phyloP scores from a whole-genome alignment of 2,888 invertebrate species.

The Tetragonisca angustula region DNA sequence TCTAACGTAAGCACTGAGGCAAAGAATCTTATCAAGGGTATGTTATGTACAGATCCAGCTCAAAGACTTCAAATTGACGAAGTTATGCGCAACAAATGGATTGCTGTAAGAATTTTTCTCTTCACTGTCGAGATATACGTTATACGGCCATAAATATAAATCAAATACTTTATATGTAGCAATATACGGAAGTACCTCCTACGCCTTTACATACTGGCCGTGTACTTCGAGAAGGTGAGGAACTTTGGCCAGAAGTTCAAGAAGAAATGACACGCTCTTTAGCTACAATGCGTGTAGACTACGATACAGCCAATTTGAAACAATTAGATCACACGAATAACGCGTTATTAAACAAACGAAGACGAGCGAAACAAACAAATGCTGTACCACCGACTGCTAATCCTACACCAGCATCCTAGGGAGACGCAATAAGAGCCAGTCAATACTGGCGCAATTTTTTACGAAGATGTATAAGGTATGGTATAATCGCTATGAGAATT shows the following conservation, averaged over 20 bases:
- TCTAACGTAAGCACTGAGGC: slow-evolving; percentile 96
- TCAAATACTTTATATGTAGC: slow-evolving; percentile 79
- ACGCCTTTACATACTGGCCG: slow-evolving; percentile 97
- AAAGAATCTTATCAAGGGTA: slow-evolving; percentile 96
- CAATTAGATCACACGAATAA: slow-evolving; percentile 97
- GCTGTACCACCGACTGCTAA: slow-evolving; percentile 69
- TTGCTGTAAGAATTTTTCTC: slow-evolving; percentile 87
- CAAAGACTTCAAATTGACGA: slow-evolving; percentile 95
- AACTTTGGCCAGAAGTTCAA: slow-evolving; percentile 98
- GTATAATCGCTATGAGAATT: slow-evolving; percentile 69
- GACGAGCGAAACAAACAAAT: slow-evolving; percentile 68
- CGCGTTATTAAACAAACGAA: slow-evolving; percentile 93
- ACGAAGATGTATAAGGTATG: slow-evolving; percentile 72
- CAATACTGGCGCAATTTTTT: slow-evolving; percentile 69
- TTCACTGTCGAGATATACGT: not conserved
- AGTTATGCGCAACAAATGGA: slow-evolving; percentile 95
- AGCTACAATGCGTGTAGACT: slow-evolving; percentile 99
- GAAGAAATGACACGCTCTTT: slow-evolving; percentile 99
- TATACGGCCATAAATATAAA: not conserved
- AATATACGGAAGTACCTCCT: slow-evolving; percentile 95
- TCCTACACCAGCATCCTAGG: slow-evolving; percentile 78
- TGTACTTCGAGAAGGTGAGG: slow-evolving; percentile 95
- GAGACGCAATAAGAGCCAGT: slow-evolving; percentile 55
- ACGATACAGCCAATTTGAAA: slow-evolving; percentile 95
- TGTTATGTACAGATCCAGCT: slow-evolving; percentile 97